A percentile compares a stretch with the other conserved stretches of the same genome.
phyloP scores from a whole-genome alignment of 2,113 vertebrate species.

The Forbesichthys agassizii region DNA sequence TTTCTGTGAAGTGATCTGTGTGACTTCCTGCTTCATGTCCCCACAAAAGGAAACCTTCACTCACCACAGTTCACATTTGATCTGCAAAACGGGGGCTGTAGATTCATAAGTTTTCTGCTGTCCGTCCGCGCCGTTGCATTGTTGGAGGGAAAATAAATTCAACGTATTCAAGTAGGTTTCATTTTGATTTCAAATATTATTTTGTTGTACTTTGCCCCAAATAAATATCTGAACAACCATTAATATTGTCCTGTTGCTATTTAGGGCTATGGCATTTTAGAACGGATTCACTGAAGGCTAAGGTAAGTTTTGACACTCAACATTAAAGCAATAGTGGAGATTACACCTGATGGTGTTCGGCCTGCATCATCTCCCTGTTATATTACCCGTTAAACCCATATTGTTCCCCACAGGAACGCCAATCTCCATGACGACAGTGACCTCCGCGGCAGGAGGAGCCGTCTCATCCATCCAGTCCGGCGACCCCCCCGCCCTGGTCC shows the following conservation, averaged over 20 bases:
- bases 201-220: too few species aligned
- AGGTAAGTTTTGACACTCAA: not conserved
- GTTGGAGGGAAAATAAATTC: not conserved
- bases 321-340: not conserved
- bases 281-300: too few species aligned
- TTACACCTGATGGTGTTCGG: not conserved
- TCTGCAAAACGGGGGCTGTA: not conserved
- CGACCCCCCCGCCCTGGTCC: constrained; percentile 42
- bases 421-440: constrained; percentile 39
- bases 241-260: too few species aligned
- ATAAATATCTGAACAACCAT: too few species aligned
- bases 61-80: constrained; percentile 3
- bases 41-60: constrained; percentile 56
- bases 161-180: constrained; percentile 29
- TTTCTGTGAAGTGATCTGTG: not conserved
- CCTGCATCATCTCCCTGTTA: not conserved
- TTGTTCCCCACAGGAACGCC: constrained; percentile 5
- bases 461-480: not conserved
- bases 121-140: not conserved
- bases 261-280: too few species aligned
- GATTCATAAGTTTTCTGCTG: not conserved
- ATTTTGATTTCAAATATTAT: not conserved
- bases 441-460: constrained; percentile 1
- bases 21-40: constrained; percentile 61
- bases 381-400: not conserved